These are phyloP conservation scores for Odocoileus hemionus DNA, from an alignment of 2,113 vertebrate genomes.

Conservation along the genomic window DNA sequence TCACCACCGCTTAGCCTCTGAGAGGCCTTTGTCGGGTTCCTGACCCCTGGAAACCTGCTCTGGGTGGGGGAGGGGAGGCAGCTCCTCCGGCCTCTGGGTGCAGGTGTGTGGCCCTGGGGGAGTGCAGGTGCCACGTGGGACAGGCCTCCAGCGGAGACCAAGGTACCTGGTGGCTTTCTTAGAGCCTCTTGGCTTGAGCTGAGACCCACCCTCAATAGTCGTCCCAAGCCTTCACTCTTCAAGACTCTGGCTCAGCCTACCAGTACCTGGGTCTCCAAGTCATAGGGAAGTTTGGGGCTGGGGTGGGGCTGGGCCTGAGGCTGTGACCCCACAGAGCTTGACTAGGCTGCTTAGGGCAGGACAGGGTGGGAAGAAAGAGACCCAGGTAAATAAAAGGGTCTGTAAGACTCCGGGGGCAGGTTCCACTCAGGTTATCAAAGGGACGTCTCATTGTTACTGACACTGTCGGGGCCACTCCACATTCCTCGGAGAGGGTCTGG, in stretches of 20 bases:
- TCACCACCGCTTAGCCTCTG: background rate
- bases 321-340: background rate
- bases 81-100: background rate
- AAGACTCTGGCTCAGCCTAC: background rate
- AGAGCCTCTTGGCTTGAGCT: background rate
- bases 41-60: background rate
- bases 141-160: no score
- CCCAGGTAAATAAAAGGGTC: conserved; percentile 14
- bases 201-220: background rate
- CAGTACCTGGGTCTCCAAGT: background rate
- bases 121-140: background rate
- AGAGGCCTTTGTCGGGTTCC: background rate
- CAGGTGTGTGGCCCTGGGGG: background rate
- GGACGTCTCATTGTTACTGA: background rate
- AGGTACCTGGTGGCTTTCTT: background rate
- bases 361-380: conserved; percentile 47
- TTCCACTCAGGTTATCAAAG: background rate
- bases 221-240: background rate
- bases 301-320: background rate
- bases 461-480: background rate
- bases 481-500: conserved; percentile 22
- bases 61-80: background rate
- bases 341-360: conserved; percentile 53
- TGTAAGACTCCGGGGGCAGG: background rate
- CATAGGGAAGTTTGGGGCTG: background rate